A percentile compares a stretch with the other conserved stretches of the same genome.
Evolutionary conservation across 2,113 vertebrate genomes (phyloP).

Genomic region (Typhlomys cinereus): DNA sequence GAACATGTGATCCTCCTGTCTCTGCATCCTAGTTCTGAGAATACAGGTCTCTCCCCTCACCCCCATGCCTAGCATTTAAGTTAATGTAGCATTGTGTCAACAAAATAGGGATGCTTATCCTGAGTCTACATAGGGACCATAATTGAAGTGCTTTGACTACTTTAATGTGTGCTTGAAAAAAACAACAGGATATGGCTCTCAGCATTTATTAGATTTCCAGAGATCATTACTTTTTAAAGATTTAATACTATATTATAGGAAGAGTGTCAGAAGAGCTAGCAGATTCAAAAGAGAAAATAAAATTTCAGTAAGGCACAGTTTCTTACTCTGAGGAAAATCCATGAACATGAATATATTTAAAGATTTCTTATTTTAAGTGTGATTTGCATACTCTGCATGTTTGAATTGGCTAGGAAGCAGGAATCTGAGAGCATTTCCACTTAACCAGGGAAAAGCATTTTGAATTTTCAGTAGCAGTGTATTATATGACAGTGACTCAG

Average conservation of each 20-base stretch:
- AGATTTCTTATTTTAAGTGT: slow-evolving; percentile 45
- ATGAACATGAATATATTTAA: slow-evolving; percentile 11
- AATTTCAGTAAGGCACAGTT: neutral
- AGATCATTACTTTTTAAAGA: neutral
- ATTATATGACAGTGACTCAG: slow-evolving; percentile 64
- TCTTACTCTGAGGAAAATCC: neutral
- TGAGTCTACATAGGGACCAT: neutral
- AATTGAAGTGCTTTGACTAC: neutral
- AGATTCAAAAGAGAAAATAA: slow-evolving; percentile 5
- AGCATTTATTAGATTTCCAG: slow-evolving; percentile 6
- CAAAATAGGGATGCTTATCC: neutral
- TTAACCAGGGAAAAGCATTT: neutral
- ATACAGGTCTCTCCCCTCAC: neutral
- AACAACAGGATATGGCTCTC: neutral
- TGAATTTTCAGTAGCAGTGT: slow-evolving; percentile 38
- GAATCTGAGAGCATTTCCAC: slow-evolving; percentile 5
- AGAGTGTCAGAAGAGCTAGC: neutral
- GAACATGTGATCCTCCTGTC: neutral
- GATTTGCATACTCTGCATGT: neutral
- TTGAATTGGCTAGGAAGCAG: slow-evolving; percentile 21
- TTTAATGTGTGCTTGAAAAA: neutral
- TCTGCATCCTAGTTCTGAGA: neutral
- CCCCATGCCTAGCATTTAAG: neutral
- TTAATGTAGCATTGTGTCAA: neutral
- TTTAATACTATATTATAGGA: neutral